A percentile compares a stretch with the other conserved stretches of the same genome.
phyloP scores from a whole-genome alignment of 2,888 invertebrate species.

The Octodonta nipae region DNA sequence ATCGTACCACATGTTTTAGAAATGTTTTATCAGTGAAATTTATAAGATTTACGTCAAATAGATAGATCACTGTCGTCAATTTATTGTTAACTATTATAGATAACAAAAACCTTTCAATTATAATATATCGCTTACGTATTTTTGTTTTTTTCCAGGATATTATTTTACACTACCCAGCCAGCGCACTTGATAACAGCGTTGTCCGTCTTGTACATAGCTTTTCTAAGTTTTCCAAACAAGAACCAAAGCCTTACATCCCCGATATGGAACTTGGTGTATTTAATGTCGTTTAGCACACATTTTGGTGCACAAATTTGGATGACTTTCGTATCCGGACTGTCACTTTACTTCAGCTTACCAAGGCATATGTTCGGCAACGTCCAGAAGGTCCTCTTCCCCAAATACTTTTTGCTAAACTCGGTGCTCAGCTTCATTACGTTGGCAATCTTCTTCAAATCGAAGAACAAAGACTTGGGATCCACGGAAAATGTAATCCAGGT shows the following conservation, averaged over 20 bases:
- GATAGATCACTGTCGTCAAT: neutral
- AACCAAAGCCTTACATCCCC: constrained; percentile 30
- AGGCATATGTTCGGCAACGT: constrained; percentile 78
- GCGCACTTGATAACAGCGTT: constrained; percentile 62
- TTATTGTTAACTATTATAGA: constrained; percentile 1
- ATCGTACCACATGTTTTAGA: neutral
- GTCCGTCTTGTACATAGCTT: constrained; percentile 41
- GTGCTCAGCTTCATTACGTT: constrained; percentile 59
- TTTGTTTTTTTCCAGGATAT: constrained; percentile 43
- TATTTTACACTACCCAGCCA: constrained; percentile 62
- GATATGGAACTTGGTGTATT: constrained; percentile 52
- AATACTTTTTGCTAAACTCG: constrained; percentile 71
- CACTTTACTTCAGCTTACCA: constrained; percentile 73
- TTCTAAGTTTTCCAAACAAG: constrained; percentile 35
- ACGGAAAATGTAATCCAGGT: constrained; percentile 43
- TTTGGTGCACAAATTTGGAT: constrained; percentile 86
- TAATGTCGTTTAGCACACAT: constrained; percentile 66
- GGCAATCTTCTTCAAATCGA: constrained; percentile 53
- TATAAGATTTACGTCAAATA: neutral
- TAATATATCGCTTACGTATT: neutral
- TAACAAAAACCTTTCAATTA: neutral
- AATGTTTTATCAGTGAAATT: neutral
- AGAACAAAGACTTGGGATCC: constrained; percentile 39
- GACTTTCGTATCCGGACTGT: constrained; percentile 79
- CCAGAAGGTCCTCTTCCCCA: constrained; percentile 74